These are phyloP conservation scores for Anguilla japonica DNA, from an alignment of 2,113 vertebrate genomes.

Conservation along the genomic window DNA sequence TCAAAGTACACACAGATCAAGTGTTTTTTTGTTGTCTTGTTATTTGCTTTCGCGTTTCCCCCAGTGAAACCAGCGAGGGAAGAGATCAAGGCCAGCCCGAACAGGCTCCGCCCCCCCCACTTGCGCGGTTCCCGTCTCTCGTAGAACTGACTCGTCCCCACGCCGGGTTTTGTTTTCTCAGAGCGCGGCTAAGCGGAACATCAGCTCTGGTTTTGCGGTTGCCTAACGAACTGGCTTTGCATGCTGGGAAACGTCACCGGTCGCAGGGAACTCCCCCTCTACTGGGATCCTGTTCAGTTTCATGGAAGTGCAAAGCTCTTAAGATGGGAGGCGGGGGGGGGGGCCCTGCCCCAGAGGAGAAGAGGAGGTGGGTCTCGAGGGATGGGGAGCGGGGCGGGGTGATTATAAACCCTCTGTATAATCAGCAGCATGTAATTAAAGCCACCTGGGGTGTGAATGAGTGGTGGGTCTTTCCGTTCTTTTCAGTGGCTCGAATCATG, in stretches of 20 bases:
- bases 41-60: not conserved
- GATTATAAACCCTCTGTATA: too few relatives aligned
- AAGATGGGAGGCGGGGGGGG: too few relatives aligned
- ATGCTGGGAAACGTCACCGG: not conserved
- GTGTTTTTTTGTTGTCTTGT: not conserved
- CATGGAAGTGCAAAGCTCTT: not conserved
- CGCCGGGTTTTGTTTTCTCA: not conserved
- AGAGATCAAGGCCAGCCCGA: not conserved
- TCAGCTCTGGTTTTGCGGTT: not conserved
- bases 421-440: too few relatives aligned
- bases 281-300: not conserved
- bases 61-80: not conserved
- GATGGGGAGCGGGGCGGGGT: too few relatives aligned
- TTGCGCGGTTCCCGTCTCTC: not conserved
- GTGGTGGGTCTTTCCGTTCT: too few relatives aligned
- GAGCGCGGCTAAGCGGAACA: not conserved
- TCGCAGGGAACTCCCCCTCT: not conserved
- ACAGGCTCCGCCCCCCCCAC: not conserved
- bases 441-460: too few relatives aligned
- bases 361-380: not conserved
- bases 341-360: too few relatives aligned
- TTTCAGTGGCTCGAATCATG: too few relatives aligned
- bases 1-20: not conserved
- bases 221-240: not conserved
- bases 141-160: not conserved